Base-by-base conservation (phyloP, 2,113 vertebrate genomes). In the Mugil cephalus region DNA sequence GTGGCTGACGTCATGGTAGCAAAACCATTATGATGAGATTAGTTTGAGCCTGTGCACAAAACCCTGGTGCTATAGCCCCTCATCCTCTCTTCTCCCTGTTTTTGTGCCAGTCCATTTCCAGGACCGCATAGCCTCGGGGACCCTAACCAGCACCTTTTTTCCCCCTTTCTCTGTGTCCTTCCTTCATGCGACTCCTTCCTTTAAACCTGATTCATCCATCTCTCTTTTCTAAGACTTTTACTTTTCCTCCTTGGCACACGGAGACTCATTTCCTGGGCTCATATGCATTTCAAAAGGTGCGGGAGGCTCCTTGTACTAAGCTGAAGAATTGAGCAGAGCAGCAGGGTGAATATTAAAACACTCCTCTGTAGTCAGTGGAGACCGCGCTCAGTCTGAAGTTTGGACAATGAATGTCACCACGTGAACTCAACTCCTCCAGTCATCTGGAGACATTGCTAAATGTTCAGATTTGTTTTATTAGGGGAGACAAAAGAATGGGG, bases 231-330 rank as follows among this genome's bases (percentile, higher is more conserved):
- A 69, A 80, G 48, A 74, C 83, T 70, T n/a, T 65, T 72, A 38
- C 64, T 69, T 84, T 79, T 81, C 71, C 74, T 78, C 71, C 38
- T 45, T 79, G 82, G 84, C 77, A 82, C 70, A 74, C 77, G 72
- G 10, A 79, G 74, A 45, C 82, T 88, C 67, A 87, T 91, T 91
- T 91, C 86, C 84, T 85, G 80, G 67, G 63, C 87, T 93, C 83
- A 91, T 93, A 86, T 90, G 84, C 87, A 87, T 93, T 90, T 92
- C 79, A 89, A 90, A 92, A 83, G 88, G 76, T 82, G 82, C 69
- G 69, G 76, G 84, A 84, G 82, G 83, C 77, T 79, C 74, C 76
- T 47, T 77, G 88, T 71, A 68, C 87, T 71, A 42, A 76, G 69
- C 54, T 53, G 75, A 78, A 58, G 81, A 87, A 83, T 74, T 85